Conservation (phyloP, 2,797 vertebrate genomes). For the Pithecia hirsuta region DNA sequence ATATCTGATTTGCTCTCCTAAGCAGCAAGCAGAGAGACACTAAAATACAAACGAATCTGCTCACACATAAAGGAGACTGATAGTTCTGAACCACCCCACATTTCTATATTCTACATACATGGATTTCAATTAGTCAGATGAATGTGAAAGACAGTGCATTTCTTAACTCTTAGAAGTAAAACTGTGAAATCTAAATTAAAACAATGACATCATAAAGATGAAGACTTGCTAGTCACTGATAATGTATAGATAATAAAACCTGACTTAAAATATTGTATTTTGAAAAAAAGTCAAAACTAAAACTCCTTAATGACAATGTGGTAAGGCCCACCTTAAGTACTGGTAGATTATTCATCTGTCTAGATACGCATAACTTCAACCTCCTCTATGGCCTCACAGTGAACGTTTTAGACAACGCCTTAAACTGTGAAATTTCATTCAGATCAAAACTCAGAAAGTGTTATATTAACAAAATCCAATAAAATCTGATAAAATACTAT, state of each 20-base stretch:
- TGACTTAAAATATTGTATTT: not conserved
- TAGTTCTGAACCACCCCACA: not conserved
- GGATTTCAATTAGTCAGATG: not conserved
- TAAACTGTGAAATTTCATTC: constrained; percentile 48
- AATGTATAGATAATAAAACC: constrained; percentile 35
- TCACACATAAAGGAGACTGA: not conserved
- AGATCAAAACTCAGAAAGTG: constrained; percentile 55
- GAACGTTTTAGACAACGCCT: constrained; percentile 34
- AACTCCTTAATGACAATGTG: constrained; percentile 43
- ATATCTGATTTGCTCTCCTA: constrained; percentile 11
- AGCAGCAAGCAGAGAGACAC: not conserved
- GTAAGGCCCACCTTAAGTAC: not conserved
- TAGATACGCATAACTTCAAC: not conserved
- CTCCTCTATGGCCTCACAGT: constrained; percentile 50
- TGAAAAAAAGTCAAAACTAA: constrained; percentile 65
- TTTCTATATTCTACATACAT: not conserved
- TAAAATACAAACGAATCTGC: constrained; percentile 28
- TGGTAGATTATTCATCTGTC: not conserved
- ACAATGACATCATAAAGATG: constrained; percentile 34
- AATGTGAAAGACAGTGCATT: constrained; percentile 28
- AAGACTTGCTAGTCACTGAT: not conserved
- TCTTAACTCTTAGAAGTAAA: constrained; percentile 54
- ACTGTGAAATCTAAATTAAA: constrained; percentile 49
- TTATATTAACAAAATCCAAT: constrained; percentile 67
- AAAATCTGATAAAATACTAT: constrained; percentile 75